Evolutionary conservation across 2,113 vertebrate genomes (phyloP), one percentile per base, ranked within the genome.

Genomic region (Gymnarchus niloticus): DNA sequence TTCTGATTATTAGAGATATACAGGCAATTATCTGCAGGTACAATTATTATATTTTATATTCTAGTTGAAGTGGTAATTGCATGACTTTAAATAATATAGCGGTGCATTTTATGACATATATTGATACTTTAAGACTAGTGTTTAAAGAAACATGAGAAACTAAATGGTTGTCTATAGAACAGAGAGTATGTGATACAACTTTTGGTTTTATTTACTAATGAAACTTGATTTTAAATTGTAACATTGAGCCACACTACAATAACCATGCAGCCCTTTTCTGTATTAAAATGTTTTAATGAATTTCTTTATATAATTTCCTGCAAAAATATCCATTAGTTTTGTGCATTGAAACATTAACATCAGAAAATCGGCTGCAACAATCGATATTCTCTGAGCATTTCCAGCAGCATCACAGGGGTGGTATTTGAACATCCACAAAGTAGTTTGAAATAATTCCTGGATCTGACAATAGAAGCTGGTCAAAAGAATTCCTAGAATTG

Each of bases 381-480:
- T 82, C 51, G 33, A n/a, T 82, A 54, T 88, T 88, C 56, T 56
- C 69, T 86, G 86, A 85, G 85, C 44, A 59, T 81, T 73, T 78
- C 69, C 80, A 84, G 88, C 87, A 88, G 85, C 86, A 87, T 85
- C 85, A 84, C 83, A 80, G 73, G 57, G 87, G 88, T 85, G 78
- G 23, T 86, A 87, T 78, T 88, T 86, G 82, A 57, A 87, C 83
- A 84, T 84, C 84, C 77, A 86, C 51, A 88, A 87, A 83, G 85
- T 87, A 87, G 85, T 49, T 86, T 83, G 83, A 87, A 73, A 44
- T 85, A 88, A 81, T 83, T 87, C 21, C 80, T 82, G 51, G 48
- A 82, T 54, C 80, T 19, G 80, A 82, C n/a, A 82, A 82, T 28
- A 54, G 49, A 51, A 33, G 23, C 14, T 33, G 25, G 21, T 51